These are phyloP conservation scores for Caranx melampygus DNA, from an alignment of 2,113 vertebrate species.

Conservation along the genomic window DNA sequence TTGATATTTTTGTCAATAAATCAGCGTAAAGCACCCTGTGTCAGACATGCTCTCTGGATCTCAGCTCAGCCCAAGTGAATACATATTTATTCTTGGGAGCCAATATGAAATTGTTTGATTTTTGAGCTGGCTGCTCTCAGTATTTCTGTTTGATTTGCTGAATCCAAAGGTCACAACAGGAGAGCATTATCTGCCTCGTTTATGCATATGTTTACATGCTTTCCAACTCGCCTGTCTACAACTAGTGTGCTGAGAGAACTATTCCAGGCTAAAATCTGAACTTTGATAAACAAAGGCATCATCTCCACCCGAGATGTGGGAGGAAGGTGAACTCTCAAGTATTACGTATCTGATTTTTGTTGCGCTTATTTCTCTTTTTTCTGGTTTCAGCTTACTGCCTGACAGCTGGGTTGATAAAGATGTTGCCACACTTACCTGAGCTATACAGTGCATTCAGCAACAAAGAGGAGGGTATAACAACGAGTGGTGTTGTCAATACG, in stretches of 20 bases:
- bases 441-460: not conserved
- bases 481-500: too few species aligned
- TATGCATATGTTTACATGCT: conserved; percentile 62
- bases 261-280: not conserved
- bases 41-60: conserved; percentile 75
- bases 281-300: not conserved
- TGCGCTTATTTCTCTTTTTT: not conserved
- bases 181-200: conserved; percentile 49
- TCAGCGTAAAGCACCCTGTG: conserved; percentile 74
- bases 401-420: not conserved
- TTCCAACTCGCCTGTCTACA: conserved; percentile 14
- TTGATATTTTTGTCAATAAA: conserved; percentile 85
- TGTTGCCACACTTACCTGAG: not conserved
- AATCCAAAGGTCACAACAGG: conserved; percentile 73
- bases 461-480: too few species aligned
- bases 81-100: conserved; percentile 79
- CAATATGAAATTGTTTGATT: conserved; percentile 75
- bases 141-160: conserved; percentile 73
- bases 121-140: conserved; percentile 58
- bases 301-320: not conserved
- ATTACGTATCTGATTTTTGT: not conserved
- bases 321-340: not conserved
- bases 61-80: conserved; percentile 71
- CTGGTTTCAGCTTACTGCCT: not conserved
- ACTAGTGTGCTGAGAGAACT: not conserved